Evolutionary conservation across 2,888 invertebrate genomes (phyloP), one percentile per base, ranked within the genome.

Genomic region (Drosophila algonquin): DNA sequence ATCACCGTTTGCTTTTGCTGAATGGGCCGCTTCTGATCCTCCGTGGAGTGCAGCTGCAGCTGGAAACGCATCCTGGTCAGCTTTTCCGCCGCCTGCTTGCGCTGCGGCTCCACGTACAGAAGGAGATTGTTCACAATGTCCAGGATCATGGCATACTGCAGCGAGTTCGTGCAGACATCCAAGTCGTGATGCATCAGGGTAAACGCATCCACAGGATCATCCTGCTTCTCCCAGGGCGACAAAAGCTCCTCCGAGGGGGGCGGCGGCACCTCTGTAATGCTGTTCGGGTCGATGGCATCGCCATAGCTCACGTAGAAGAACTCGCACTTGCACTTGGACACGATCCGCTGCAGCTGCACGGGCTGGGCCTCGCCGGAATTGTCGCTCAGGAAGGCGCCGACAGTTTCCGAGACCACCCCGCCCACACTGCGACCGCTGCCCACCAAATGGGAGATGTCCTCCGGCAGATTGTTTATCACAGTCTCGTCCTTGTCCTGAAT

Each of bases 151-250:
- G 97, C 97, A 92, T 99, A 99, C 95, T 98, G 94, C 77, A 97
- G 91, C 0, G 98, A 98, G 93, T 98, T 99, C 48, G 98, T 98
- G 93, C 97, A 98, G n/a, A 98, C 98, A 91, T 99, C 98, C 44
- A 99, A 94, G 93, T 99, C 99, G 91, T 99, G 98, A 93, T 99
- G 99, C 95, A 99, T 98, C 55, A 99, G 93, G 0, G 98, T 99
- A 91, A 99, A 98, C 2, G 98, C 98, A 93, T 99, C 99, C 52
- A 98, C 98, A 1, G 98, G 97, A 71, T 96, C 96, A 83, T 97
- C 96, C 77, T 95, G 94, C 69, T 95, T 94, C 87, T 96, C 96
- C 96, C 97, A 97, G 1, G 95, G 95, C 46, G 95, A 95, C 3
- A 95, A 93, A 1, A 94, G 94, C 77, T 95, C 95, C 85, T 95